phyloP scores from a whole-genome alignment of 2,113 vertebrate species.

The Zosterops pallidus region DNA sequence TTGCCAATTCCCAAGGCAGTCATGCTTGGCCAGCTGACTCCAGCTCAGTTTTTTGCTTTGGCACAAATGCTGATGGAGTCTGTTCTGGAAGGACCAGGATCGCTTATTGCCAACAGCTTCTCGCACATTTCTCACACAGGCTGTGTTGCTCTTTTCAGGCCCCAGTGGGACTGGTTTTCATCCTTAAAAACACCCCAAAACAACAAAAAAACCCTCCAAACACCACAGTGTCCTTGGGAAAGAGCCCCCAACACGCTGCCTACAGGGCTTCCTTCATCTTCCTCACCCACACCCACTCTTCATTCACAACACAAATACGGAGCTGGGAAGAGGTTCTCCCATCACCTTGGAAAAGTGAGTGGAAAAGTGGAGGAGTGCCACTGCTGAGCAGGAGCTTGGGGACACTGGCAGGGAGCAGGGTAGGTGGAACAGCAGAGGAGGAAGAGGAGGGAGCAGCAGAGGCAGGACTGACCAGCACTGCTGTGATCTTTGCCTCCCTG shows the following conservation, averaged over 20 bases:
- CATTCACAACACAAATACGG: background rate
- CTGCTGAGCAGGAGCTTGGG: background rate
- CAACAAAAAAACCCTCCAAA: background rate
- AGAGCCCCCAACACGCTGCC: background rate
- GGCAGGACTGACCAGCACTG: background rate
- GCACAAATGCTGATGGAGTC: background rate
- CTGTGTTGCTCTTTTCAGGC: background rate
- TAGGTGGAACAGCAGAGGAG: background rate
- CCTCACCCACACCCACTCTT: background rate
- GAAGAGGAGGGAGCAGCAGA: background rate
- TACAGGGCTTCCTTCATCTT: background rate
- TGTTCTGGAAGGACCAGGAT: background rate
- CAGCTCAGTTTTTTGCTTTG: background rate
- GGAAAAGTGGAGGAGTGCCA: background rate
- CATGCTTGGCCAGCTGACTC: background rate
- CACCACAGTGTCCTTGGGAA: background rate
- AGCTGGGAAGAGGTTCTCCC: background rate
- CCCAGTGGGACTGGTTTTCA: background rate
- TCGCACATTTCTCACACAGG: background rate
- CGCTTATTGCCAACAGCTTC: background rate
- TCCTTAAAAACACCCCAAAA: background rate
- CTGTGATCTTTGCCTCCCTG: background rate
- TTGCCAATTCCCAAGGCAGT: background rate
- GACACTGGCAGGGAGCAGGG: rapidly evolving
- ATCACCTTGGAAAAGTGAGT: background rate